Evolutionary conservation across 1,140 invertebrate species (phyloP).

Genomic region (Homarus americanus): DNA sequence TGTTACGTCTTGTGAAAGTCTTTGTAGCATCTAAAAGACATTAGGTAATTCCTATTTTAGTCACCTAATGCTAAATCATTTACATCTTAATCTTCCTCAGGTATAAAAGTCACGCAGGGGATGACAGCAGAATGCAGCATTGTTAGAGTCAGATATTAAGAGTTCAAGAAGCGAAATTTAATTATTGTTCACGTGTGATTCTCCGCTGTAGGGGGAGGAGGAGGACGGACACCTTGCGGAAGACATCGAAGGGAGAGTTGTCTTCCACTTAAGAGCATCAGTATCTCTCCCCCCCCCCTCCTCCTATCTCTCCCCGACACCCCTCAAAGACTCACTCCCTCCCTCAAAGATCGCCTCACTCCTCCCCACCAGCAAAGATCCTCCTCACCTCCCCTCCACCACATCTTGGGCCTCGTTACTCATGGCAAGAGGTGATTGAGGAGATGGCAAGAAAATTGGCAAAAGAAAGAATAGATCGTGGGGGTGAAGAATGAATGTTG

Average conservation of each 20-base stretch:
- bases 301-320: no score
- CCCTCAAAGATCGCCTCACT: no score
- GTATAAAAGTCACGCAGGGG: conserved; percentile 7
- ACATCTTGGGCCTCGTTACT: background rate
- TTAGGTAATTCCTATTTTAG: background rate
- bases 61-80: background rate
- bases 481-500: no score
- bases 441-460: no score
- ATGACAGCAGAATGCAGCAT: conserved; percentile 36
- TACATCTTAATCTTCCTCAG: conserved; percentile 25
- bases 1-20: no score
- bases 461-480: no score
- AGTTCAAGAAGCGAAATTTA: conserved; percentile 12
- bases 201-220: background rate
- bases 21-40: no score
- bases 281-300: no score
- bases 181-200: conserved; percentile 42
- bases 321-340: no score
- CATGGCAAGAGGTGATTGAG: background rate
- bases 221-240: background rate
- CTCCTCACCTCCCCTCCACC: no score
- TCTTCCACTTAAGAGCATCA: background rate
- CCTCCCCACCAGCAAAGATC: no score
- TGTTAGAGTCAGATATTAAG: conserved; percentile 13
- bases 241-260: background rate